Evolutionary conservation across 2,888 invertebrate species (phyloP), one percentile per base, ranked within the genome.

Genomic region (Zhengitettix transpicula): DNA sequence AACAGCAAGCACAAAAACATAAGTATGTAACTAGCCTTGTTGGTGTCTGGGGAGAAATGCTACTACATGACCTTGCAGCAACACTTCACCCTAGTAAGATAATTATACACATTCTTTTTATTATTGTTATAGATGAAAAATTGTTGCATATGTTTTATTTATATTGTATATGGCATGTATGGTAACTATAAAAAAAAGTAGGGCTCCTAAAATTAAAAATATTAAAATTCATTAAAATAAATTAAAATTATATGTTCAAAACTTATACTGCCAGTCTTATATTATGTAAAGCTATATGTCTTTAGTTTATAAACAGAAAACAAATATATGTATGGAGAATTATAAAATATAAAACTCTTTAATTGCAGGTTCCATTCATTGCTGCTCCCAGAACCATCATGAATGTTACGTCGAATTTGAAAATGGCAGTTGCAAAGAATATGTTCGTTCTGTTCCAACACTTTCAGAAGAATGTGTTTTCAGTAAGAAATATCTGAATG

Each of bases 31-130:
- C 86, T 41, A 85, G 87, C 66, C 77, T 89, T 68, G 72, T 88
- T 55, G 87, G 88, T 0, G 83, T 88, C 0, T 89, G 89, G 89
- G 84, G 88, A 53, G 86, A 88, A 67, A 71, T 90, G 40, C 70
- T 90, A 40, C 76, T 85, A 66, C 82, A 83, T 63, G 89, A 90
- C 69, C 76, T 89, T 56, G 81, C 84, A 10, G 78, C 80, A 57
- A 84, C 86, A 9, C 77, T 82, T 12, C 83, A 84, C 69, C 72
- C 81, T 52, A 73, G 75, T 58, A 77, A 74, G 52, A 75, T n/a
- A 14, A n/a, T 14, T n/a, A 47, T 1, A 7, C n/a, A 3, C 14
- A 47, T 12, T 11, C 44, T 42, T 42, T 42, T 42, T 11, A 42
- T 12, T n/a, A 47, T 47, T 47, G 2, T 28, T 28, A 28, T 28